Evolutionary conservation across 2,113 vertebrate genomes (phyloP).

Genomic region (Mormyrus iriodes): DNA sequence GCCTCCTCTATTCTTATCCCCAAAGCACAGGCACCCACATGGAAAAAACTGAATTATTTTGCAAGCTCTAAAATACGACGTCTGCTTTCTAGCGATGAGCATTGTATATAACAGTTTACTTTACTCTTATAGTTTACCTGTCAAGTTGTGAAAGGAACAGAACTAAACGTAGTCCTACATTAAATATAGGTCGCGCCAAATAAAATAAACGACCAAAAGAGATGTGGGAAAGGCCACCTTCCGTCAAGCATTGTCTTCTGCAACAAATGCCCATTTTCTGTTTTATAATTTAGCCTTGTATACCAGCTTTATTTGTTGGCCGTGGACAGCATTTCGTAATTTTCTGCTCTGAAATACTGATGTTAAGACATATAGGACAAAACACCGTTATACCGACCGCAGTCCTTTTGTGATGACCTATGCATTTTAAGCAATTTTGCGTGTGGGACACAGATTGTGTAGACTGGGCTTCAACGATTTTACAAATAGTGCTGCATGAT

Average conservation of each 20-base stretch:
- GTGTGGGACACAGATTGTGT: background rate
- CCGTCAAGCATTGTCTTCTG: background rate
- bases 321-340: background rate
- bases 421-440: background rate
- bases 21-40: constrained; percentile 35
- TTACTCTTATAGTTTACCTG: background rate
- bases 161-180: background rate
- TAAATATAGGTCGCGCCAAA: background rate
- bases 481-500: background rate
- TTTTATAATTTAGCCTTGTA: background rate
- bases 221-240: background rate
- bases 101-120: background rate
- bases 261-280: background rate
- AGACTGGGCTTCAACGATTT: background rate
- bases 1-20: constrained; percentile 60
- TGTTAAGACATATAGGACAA: background rate
- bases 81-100: background rate
- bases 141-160: background rate
- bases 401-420: background rate
- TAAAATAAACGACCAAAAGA: background rate
- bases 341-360: background rate
- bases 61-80: constrained; percentile 38
- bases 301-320: background rate
- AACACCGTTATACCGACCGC: background rate
- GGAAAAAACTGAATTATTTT: constrained; percentile 46